Base-by-base conservation (phyloP, 1,140 invertebrate genomes). In the Leptoteleia sp. region DNA sequence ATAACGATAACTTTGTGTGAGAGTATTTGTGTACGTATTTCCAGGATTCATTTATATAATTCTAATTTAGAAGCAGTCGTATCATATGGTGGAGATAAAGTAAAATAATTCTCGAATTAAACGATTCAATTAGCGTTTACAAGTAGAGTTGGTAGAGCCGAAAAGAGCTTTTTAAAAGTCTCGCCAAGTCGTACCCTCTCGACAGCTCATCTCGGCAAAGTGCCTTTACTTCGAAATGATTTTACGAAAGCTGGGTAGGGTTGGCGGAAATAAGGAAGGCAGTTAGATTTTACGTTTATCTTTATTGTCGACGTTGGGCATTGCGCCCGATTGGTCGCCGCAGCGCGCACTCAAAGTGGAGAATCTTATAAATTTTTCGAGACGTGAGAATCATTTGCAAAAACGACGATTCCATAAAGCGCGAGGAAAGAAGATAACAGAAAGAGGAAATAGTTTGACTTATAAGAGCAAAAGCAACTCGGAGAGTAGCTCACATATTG, bases 231-330 rank as follows among this genome's bases (percentile, higher is more conserved):
- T 71, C n/a, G 64, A 78, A 75, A 75, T 75, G 75, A 78, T 82
- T 72, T 80, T 47, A 54, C 70, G 70, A 52, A 79, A 76, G 68
- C 57, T 50, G 25, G 67, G 33, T 35, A 73, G 59, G 40, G 38
- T 72, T 61, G 38, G 13, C 42, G 67, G 38, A 64, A 79, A 71
- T 68, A 59, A 77, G 52, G 40, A 67, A 62, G 52, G 70, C 76
- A 80, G 83, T 87, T 87, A 84, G 82, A 86, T 85, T 87, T 87
- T 87, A 87, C 71, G 83, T 85, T 83, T 84, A 87, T 83, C 81
- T 81, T 84, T 82, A 83, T 82, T 55, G 70, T 62, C 57, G 54
- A 12, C 37, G 22, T 61, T 62, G 76, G 73, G 62, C 55, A 72
- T 35, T 48, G 76, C 25, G 68, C 75, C 57, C 73, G 77, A 83